Evolutionary conservation across 53 echinoderm and acorn worm species (phyloP), one percentile per base, ranked within the genome.

Genomic region (Echinometra lucunter): DNA sequence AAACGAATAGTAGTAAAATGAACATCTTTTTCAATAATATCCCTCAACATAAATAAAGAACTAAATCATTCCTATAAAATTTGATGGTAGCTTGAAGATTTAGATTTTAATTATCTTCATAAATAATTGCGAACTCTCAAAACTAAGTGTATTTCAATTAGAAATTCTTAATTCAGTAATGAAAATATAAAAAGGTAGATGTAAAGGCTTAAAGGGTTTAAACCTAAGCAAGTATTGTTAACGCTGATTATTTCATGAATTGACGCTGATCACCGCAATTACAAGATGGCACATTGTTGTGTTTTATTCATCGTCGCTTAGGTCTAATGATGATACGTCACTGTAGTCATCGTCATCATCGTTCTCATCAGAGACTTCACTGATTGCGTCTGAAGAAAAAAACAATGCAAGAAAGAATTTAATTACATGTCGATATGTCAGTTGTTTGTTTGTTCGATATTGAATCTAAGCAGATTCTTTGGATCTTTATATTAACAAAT

Each of bases 301-400:
- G 11, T 89, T 6, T 23, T 89, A 37, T 12, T 94, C 94, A 45
- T 94, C 94, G 44, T 94, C 94, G n/a, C 94, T 94, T 6, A 94
- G 66, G 57, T 83, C 94, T 63, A 94, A 60, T 18, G 94, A 94
- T 17, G 94, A 94, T 12, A 94, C 28, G 66, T 94, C 94, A 58
- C 82, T 82, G 63, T 11, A 42, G 66, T 83, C 66, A 82, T 66
- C 47, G 80, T 56, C 94, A 37, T 44, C 37, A 47, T 42, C 94
- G 80, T 66, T 45, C 40, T 94, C 94, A 44, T 60, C 66, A 57
- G 94, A 94, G 17, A 94, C 94, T 42, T 94, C 94, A 44, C 94
- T 94, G 40, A 94, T 94, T 58, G 94, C 94, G 37, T 94, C 94
- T 94, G 57, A 92, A 38, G 49, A 80, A 35, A 78, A 19, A 91